phyloP scores from a whole-genome alignment of 2,113 vertebrate species.

The Galbula dea region DNA sequence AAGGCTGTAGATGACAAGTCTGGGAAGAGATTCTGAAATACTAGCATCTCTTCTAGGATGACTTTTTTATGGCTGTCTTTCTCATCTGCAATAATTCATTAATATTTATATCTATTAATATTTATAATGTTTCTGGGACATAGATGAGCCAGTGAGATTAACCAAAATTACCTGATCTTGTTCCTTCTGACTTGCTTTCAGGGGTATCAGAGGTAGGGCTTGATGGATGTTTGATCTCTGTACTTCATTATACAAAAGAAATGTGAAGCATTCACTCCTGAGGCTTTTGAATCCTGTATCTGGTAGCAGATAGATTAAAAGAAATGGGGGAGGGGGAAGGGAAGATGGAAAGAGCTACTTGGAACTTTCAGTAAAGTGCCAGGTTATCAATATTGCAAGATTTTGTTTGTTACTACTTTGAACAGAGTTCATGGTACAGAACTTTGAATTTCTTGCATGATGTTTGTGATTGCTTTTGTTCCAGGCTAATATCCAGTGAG shows the following conservation, averaged over 20 bases:
- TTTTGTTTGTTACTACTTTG: background rate
- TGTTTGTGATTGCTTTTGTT: background rate
- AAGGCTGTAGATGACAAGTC: background rate
- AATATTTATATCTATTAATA: slow-evolving; percentile 23
- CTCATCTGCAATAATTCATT: slow-evolving; percentile 28
- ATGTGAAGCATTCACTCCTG: background rate
- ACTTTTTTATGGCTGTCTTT: background rate
- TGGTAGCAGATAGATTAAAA: background rate
- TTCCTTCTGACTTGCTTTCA: background rate
- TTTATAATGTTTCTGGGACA: slow-evolving; percentile 7
- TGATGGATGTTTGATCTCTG: background rate
- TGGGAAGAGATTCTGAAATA: background rate
- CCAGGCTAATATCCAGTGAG: background rate
- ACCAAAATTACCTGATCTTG: slow-evolving; percentile 1
- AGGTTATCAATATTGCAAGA: background rate
- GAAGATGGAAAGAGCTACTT: background rate
- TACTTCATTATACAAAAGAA: background rate
- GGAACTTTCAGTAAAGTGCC: too few species aligned
- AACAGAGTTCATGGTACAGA: background rate
- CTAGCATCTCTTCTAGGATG: background rate
- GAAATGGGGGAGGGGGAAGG: background rate
- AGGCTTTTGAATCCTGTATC: background rate
- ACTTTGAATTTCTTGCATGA: background rate
- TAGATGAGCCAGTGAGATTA: slow-evolving; percentile 7
- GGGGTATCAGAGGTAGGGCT: background rate